Percentiles rank a stretch among this genome's conserved stretches.
phyloP scores from a whole-genome alignment of 2,888 invertebrate species.

The Chloroclystis v-ata region DNA sequence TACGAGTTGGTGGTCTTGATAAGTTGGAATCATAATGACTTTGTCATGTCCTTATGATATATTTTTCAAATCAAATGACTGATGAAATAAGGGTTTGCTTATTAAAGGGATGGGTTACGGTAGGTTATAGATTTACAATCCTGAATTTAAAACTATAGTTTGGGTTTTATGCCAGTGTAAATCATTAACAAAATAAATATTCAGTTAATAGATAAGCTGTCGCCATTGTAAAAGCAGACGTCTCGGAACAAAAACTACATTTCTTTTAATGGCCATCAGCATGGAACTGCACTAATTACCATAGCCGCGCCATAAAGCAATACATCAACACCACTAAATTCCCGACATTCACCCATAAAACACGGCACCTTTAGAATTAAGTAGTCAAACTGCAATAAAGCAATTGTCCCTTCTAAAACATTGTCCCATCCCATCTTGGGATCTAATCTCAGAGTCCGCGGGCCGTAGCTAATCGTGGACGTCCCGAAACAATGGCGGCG shows the following conservation, averaged over 20 bases:
- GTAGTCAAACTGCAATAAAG: conserved; percentile 28
- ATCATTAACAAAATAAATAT: too few relatives aligned
- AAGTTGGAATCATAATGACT: too few relatives aligned
- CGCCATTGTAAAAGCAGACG: neutral
- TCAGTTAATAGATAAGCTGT: neutral
- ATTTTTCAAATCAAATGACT: too few relatives aligned
- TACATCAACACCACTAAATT: conserved; percentile 31
- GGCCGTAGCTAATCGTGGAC: conserved; percentile 62
- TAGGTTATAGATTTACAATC: too few relatives aligned
- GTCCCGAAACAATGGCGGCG: conserved; percentile 65
- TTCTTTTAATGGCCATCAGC: conserved; percentile 8
- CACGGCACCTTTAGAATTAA: conserved; percentile 18
- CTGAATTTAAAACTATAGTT: too few relatives aligned
- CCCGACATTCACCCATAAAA: conserved; percentile 15
- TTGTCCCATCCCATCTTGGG: conserved; percentile 29
- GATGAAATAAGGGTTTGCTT: too few relatives aligned
- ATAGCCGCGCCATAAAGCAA: conserved; percentile 28
- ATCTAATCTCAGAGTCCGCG: conserved; percentile 38
- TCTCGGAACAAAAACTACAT: neutral
- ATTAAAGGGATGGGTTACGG: too few relatives aligned
- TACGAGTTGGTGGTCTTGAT: too few relatives aligned
- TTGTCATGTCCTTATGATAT: too few relatives aligned
- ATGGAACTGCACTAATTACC: conserved; percentile 29
- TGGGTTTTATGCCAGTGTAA: too few relatives aligned
- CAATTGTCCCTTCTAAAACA: conserved; percentile 25